These are phyloP conservation scores for Pteropus rufus DNA, from an alignment of 2,797 vertebrate genomes.

Conservation along the genomic window DNA sequence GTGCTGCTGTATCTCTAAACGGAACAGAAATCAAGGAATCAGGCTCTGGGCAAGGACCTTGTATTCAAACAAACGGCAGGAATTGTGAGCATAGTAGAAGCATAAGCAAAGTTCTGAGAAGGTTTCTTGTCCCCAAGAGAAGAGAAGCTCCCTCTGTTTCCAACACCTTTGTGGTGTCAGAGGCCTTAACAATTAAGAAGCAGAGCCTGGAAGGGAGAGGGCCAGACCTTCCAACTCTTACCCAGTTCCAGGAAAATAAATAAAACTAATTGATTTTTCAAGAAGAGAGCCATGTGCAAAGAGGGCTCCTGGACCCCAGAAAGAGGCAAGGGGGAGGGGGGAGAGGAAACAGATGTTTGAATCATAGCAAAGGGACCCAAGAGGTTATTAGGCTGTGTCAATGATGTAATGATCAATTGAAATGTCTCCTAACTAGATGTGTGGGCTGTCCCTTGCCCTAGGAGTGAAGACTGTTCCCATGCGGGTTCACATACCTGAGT, in stretches of 20 bases:
- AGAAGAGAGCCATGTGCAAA: conserved; percentile 31
- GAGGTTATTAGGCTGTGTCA: conserved; percentile 32
- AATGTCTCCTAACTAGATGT: conserved; percentile 42
- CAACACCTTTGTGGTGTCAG: background rate
- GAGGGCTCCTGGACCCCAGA: conserved; percentile 22
- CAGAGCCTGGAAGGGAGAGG: background rate
- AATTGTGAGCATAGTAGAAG: background rate
- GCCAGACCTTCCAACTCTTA: conserved; percentile 25
- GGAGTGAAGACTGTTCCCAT: conserved; percentile 38
- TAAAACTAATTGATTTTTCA: conserved; percentile 58
- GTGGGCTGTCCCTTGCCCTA: conserved; percentile 8
- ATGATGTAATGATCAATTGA: conserved; percentile 59
- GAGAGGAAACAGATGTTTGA: conserved; percentile 65
- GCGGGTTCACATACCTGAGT: conserved; percentile 26
- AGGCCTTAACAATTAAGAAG: background rate
- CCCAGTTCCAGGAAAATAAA: conserved; percentile 40
- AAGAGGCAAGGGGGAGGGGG: background rate
- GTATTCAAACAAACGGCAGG: background rate
- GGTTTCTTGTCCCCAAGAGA: background rate
- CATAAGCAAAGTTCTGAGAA: background rate
- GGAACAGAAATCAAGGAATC: conserved; percentile 9
- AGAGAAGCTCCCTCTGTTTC: background rate
- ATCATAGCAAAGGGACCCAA: conserved; percentile 40
- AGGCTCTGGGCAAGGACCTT: background rate
- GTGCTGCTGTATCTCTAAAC: background rate